Evolutionary conservation across 2,888 invertebrate genomes (phyloP), one percentile per base, ranked within the genome.

Genomic region (Parascotia fuliginaria): DNA sequence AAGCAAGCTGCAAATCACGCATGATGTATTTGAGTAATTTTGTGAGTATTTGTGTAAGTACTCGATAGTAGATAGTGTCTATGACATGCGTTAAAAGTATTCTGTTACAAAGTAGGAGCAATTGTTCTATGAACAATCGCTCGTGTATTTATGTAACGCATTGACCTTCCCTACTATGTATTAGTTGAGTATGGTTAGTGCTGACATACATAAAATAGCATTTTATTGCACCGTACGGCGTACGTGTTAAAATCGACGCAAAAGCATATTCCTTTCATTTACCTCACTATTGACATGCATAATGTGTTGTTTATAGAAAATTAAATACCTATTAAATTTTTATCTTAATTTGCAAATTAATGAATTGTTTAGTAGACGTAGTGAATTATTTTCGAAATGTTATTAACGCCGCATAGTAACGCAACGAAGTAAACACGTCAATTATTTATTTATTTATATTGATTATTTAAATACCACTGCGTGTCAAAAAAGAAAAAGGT

Each of bases 161-260:
- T 57, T 60, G 58, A 60, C 58, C 65, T 57, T 59, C 56, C 57
- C 32, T 56, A 68, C 60, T 55, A 57, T 59, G 62, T 66, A 63
- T 50, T 55, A 48, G 57, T 77, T 79, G 77, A 60, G 77, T 73
- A 75, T 76, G 85, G 86, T 85, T 76, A 85, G 83, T 79, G 50
- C 54, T 58, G 65, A 60, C 55, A 55, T 38, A 59, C 45, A 62
- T 63, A 65, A 65, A 66, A 63, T 68, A 56, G 15, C 6, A 51
- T 53, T 59, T 63, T 67, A 65, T 65, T 54, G 41, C 58, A 53
- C 36, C 45, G 46, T 38, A 55, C 37, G n/a, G n/a, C n/a, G n/a
- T n/a, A n/a, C n/a, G n/a, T n/a, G 48, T 40, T 41, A 45, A 39
- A 40, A 62, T 59, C 27, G 39, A 55, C 45, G 9, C 37, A 14